These are phyloP conservation scores for Graptemys geographica DNA, from an alignment of 2,797 vertebrate species.

Conservation along the genomic window DNA sequence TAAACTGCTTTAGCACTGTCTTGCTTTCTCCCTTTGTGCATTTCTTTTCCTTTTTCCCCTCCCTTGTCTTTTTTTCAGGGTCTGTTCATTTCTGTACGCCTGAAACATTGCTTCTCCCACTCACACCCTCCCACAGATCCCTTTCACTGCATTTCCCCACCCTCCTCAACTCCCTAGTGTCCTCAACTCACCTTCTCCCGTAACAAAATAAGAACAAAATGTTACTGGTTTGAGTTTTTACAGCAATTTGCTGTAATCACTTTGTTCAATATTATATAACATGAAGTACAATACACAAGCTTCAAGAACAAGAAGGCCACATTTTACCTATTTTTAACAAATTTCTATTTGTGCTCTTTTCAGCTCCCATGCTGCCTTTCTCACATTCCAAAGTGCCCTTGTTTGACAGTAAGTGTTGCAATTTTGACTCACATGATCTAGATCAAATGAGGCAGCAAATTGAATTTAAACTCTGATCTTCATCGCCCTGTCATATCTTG, in stretches of 20 bases:
- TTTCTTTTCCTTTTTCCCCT: conserved; percentile 27
- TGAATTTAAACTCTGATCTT: neutral
- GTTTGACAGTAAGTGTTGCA: conserved; percentile 13
- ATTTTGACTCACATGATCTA: neutral
- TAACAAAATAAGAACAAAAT: conserved; percentile 66
- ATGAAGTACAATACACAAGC: conserved; percentile 59
- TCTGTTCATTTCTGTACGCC: neutral
- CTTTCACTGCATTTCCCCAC: neutral
- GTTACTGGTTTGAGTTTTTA: conserved; percentile 62
- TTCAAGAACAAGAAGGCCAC: conserved; percentile 49
- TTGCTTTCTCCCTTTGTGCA: neutral
- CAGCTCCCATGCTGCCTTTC: conserved; percentile 20
- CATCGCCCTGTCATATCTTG: neutral
- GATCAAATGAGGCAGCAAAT: neutral
- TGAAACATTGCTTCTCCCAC: conserved; percentile 7
- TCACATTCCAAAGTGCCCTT: neutral
- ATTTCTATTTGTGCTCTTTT: conserved; percentile 38
- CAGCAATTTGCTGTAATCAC: conserved; percentile 70
- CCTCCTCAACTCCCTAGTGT: conserved; percentile 28
- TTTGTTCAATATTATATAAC: conserved; percentile 67
- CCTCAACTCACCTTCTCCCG: conserved; percentile 2
- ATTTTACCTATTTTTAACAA: conserved; percentile 53
- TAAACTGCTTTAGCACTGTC: neutral
- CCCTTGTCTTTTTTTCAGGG: conserved; percentile 5
- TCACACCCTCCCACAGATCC: neutral